Evolutionary conservation across 2,888 invertebrate species (phyloP).

Genomic region (Phania funesta): DNA sequence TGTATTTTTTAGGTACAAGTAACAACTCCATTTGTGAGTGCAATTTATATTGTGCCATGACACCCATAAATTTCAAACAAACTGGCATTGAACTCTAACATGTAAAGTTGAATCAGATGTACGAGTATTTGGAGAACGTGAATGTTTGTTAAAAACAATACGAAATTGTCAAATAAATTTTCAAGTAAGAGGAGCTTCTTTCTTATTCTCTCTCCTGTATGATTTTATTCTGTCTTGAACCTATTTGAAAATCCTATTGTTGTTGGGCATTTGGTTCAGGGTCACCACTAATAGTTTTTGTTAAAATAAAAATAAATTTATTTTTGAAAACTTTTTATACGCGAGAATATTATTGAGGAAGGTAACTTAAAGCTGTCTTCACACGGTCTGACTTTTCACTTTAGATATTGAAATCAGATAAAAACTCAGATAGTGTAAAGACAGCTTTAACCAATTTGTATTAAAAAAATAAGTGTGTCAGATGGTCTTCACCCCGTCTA

Average conservation of each 20-base stretch:
- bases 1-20: constrained; percentile 26
- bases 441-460: too few relatives aligned
- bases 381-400: too few relatives aligned
- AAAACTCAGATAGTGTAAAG: too few relatives aligned
- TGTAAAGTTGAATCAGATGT: constrained; percentile 26
- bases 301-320: not conserved
- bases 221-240: not conserved
- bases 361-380: too few relatives aligned
- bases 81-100: constrained; percentile 63
- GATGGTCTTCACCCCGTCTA: too few relatives aligned
- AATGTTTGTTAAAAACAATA: not conserved
- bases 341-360: too few relatives aligned
- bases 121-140: not conserved
- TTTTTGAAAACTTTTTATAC: not conserved
- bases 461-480: too few relatives aligned
- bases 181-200: not conserved
- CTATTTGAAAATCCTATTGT: not conserved
- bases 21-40: constrained; percentile 62
- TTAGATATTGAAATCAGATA: too few relatives aligned
- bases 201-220: not conserved
- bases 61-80: constrained; percentile 62
- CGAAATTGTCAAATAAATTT: constrained; percentile 4
- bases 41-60: constrained; percentile 64
- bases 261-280: not conserved
- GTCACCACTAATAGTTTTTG: not conserved